phyloP scores from a whole-genome alignment of 2,888 invertebrate species.

The Athrips mouffetella region DNA sequence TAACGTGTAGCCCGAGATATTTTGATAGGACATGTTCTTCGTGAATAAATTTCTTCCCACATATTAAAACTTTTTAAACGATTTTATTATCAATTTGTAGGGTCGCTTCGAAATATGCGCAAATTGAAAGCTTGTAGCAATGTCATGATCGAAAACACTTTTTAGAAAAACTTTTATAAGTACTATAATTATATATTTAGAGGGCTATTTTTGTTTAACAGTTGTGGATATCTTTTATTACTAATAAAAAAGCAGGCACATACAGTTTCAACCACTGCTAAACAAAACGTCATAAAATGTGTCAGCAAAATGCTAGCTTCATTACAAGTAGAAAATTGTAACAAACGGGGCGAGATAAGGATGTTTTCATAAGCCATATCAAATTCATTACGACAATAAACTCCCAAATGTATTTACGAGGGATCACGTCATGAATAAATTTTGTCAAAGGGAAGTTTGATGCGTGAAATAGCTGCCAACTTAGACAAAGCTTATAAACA shows the following conservation, averaged over 20 bases:
- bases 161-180: too few species aligned
- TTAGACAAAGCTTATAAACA: constrained; percentile 52
- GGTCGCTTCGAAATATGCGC: constrained; percentile 17
- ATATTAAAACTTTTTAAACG: constrained; percentile 73
- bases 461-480: constrained; percentile 67
- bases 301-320: too few species aligned
- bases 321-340: constrained; percentile 34
- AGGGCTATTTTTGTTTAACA: too few species aligned
- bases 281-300: too few species aligned
- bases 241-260: too few species aligned
- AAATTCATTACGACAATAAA: constrained; percentile 77
- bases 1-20: constrained; percentile 78
- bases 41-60: constrained; percentile 76
- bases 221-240: too few species aligned
- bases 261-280: too few species aligned
- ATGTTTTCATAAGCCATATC: constrained; percentile 69
- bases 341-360: constrained; percentile 45
- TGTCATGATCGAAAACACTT: too few species aligned
- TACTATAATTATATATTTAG: too few species aligned
- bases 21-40: constrained; percentile 78
- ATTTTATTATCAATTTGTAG: constrained; percentile 49
- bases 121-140: constrained; percentile 21
- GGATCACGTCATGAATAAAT: constrained; percentile 77
- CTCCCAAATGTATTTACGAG: constrained; percentile 75
- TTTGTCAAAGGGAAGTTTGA: constrained; percentile 70